Evolutionary conservation across 35 echinoderm and acorn worm genomes (phyloP), one percentile per base, ranked within the genome.

Genomic region (Lytechinus variegatus): DNA sequence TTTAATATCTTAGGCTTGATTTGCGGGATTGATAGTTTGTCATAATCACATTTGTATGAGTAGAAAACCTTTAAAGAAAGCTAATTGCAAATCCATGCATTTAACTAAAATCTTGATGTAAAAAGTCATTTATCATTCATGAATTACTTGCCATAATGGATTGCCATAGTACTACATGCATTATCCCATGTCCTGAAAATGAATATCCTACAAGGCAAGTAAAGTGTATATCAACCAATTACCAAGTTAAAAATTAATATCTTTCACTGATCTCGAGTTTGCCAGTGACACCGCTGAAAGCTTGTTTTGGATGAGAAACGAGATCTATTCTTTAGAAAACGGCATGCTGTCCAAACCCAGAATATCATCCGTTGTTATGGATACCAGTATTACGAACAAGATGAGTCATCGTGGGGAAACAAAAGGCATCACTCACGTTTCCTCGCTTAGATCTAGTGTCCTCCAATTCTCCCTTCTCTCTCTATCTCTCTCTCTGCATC

Each of bases 401-500:
- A 93, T 93, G 92, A 93, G 29, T 93, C 92, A 93, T 93, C 53
- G 92, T 10, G 4, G 27, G 92, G 55, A 54, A 57, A 93, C 92
- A 93, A 93, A 93, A 93, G 92, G 92, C 92, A 93, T 93, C 92
- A 93, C 92, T 93, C 92, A 93, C 52, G 16, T 93, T 93, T 93
- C 92, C 92, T 16, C 10, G 29, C 53, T 54, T 54, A 5, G 9
- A 53, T n/a, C 92, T 27, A 10, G 29, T 27, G 52, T 54, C 54
- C 53, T 93, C 12, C 92, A 79, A 24, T 60, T 24, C 27, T 12
- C 28, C 29, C 16, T 1, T 54, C 16, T 90, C 29, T 89, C 52
- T 27, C 9, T 14, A 7, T 89, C 87, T 14, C 1, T 52, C 88
- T 90, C 66, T 79, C 16, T 24, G 0, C n/a, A 0, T 24, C 66